phyloP scores from a whole-genome alignment of 2,797 vertebrate genomes.

The Myripristis jacobus region DNA sequence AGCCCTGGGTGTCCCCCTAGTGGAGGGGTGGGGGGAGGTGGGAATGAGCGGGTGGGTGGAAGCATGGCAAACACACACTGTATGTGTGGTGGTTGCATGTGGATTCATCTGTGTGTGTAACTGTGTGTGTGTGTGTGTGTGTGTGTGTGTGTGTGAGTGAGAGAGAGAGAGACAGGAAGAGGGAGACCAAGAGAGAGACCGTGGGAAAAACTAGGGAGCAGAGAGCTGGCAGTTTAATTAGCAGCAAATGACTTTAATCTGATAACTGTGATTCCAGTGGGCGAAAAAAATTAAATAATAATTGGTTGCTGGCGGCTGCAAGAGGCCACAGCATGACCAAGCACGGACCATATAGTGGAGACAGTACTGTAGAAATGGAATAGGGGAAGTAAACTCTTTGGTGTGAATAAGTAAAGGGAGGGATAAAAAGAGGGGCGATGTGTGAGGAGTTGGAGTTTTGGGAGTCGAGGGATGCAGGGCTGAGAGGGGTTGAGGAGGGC shows the following conservation, averaged over 20 bases:
- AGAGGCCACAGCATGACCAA: slow-evolving; percentile 47
- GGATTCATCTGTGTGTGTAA: too few relatives aligned
- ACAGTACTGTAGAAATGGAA: slow-evolving; percentile 17
- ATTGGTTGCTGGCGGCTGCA: slow-evolving; percentile 69
- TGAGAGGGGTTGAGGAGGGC: slow-evolving; percentile 49
- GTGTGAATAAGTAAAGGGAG: slow-evolving; percentile 39
- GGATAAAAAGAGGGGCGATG: slow-evolving; percentile 1
- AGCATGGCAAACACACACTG: slow-evolving; percentile 1
- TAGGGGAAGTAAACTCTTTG: slow-evolving; percentile 27
- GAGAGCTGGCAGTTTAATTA: slow-evolving; percentile 73
- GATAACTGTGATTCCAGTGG: slow-evolving; percentile 56
- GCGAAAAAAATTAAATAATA: slow-evolving; percentile 57
- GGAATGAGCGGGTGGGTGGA: background rate
- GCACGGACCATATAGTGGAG: slow-evolving; percentile 39
- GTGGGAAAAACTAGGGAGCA: slow-evolving; percentile 32
- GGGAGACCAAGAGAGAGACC: background rate
- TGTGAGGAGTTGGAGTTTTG: background rate
- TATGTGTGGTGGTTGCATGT: background rate
- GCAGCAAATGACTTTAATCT: slow-evolving; percentile 60
- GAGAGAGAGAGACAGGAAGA: background rate
- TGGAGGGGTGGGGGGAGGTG: background rate
- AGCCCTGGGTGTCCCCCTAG: slow-evolving; percentile 22
- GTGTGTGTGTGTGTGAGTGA: too few relatives aligned
- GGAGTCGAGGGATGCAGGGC: slow-evolving; percentile 36
- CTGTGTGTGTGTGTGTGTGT: too few relatives aligned